Percentiles rank a stretch among this genome's conserved stretches.
Conservation (phyloP, 2,113 vertebrate genomes). For the Plecturocebus donacophilus region DNA sequence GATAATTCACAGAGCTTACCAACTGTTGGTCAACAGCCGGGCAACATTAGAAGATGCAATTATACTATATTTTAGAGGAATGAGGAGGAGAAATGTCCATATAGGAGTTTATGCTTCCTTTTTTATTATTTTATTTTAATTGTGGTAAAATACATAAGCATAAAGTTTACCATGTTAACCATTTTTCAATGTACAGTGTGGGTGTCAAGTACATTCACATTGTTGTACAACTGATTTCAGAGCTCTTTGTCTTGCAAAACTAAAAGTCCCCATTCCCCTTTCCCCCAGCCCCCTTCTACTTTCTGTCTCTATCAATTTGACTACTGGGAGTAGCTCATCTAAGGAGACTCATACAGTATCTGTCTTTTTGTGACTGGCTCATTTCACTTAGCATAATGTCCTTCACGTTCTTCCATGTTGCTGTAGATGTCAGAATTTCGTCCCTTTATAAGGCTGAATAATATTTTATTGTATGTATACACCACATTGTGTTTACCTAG, state of each 20-base stretch:
- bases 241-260: neutral
- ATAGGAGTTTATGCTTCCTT: neutral
- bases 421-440: neutral
- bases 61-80: neutral
- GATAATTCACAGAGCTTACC: neutral
- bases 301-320: neutral
- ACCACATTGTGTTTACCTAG: neutral
- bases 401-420: neutral
- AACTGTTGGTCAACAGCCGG: neutral
- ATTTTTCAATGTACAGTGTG: neutral
- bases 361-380: neutral
- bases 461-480: neutral
- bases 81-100: neutral
- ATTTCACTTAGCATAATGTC: neutral
- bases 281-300: accelerated
- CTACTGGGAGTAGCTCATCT: neutral
- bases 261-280: neutral
- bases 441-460: neutral
- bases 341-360: neutral
- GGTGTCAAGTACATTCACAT: neutral
- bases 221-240: neutral
- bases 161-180: neutral
- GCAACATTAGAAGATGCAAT: neutral
- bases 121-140: neutral
- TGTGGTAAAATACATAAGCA: neutral